Conservation (phyloP, 2,888 invertebrate genomes). For the Leptinotarsa juncta region DNA sequence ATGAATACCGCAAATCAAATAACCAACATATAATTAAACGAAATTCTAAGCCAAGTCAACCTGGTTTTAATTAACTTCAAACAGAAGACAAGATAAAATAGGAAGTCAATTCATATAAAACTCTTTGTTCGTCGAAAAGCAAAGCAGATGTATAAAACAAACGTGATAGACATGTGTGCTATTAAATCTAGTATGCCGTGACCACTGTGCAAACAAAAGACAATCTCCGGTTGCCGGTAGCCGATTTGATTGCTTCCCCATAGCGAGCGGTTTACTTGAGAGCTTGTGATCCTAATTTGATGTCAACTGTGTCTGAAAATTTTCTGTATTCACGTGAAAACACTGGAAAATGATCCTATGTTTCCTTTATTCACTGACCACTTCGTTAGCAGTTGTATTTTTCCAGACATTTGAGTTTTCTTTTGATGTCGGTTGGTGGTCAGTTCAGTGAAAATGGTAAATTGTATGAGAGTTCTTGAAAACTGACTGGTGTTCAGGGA, state of each 20-base stretch:
- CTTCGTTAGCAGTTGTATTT: constrained; percentile 47
- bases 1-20: constrained; percentile 18
- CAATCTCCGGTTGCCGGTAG: constrained; percentile 63
- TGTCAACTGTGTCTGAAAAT: constrained; percentile 12
- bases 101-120: constrained; percentile 25
- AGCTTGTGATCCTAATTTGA: constrained; percentile 29
- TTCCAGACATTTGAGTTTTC: constrained; percentile 30
- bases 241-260: constrained; percentile 49
- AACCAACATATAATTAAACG: constrained; percentile 15
- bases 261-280: constrained; percentile 41
- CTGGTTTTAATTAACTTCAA: constrained; percentile 27
- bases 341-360: constrained; percentile 13
- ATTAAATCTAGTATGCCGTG: constrained; percentile 56
- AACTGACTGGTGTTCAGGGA: too few relatives aligned
- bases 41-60: constrained; percentile 22
- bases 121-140: constrained; percentile 46
- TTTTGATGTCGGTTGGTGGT: constrained; percentile 46
- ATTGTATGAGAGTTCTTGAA: constrained; percentile 9
- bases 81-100: constrained; percentile 29
- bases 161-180: constrained; percentile 56
- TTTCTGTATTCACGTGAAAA: constrained; percentile 9
- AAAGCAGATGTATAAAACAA: constrained; percentile 57
- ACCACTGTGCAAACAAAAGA: constrained; percentile 61
- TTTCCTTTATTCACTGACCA: constrained; percentile 36
- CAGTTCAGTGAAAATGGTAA: constrained; percentile 33